phyloP scores from a whole-genome alignment of 2,797 vertebrate genomes.

The Spinibarbus caldwelli region DNA sequence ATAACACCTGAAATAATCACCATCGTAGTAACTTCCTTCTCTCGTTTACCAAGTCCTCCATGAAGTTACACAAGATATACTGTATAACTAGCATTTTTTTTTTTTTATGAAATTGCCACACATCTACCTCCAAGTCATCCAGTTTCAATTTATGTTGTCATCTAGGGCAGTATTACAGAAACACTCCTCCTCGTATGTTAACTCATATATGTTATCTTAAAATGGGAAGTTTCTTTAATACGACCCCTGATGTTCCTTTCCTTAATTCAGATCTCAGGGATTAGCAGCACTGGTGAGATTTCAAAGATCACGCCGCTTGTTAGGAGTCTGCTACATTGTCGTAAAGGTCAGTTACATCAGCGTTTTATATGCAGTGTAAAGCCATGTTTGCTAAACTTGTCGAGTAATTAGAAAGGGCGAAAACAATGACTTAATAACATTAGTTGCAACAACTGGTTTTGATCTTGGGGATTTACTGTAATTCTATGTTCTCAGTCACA shows the following conservation, averaged over 20 bases:
- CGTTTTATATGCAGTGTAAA: background rate
- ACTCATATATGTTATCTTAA: too few species aligned
- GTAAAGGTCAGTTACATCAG: slow-evolving; percentile 87
- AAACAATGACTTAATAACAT: background rate
- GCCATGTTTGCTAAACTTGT: slow-evolving; percentile 10
- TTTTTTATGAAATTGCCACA: background rate
- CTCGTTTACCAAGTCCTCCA: background rate
- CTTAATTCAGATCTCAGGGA: slow-evolving; percentile 82
- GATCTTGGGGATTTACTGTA: background rate
- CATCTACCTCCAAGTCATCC: background rate
- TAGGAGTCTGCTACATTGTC: slow-evolving; percentile 97
- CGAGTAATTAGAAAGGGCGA: background rate
- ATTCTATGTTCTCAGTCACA: background rate
- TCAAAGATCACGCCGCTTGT: slow-evolving; percentile 88
- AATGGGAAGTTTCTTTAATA: background rate
- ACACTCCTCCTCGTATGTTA: too few species aligned
- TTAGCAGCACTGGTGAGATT: slow-evolving; percentile 93
- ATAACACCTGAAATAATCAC: background rate
- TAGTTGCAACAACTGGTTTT: background rate
- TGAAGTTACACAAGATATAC: background rate
- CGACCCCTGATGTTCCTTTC: slow-evolving; percentile 60
- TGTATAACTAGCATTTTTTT: background rate
- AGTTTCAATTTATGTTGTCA: background rate
- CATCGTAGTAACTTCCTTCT: background rate
- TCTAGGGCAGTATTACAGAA: too few species aligned